Base-by-base conservation (phyloP, 2,113 vertebrate species). In the Tretioscincus oriximinensis region DNA sequence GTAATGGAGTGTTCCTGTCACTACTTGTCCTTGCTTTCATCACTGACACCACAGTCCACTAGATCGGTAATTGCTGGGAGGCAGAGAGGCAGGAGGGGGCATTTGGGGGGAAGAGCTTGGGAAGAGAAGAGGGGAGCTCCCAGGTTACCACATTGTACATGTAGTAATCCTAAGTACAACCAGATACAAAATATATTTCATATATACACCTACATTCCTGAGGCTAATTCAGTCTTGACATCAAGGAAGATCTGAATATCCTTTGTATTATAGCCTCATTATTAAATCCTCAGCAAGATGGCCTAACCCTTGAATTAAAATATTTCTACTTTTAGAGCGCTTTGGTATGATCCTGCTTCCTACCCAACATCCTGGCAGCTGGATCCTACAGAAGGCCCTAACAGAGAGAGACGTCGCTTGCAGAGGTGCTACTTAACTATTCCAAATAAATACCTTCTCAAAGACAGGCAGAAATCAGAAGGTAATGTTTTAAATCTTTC, bases 381-480 rank as follows among this genome's bases (percentile, higher is more conserved):
- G 89, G 98, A 99, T 87, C 97, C 98, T 76, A 99, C 98, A 0
- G 98, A 99, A 86, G 98, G 98, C 0, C 98, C 98, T 1, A 99
- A 99, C 87, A 94, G 98, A 77, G 98, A 99, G 88, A 95, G 98
- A 3, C 95, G 98, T 7, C 97, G 98, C 28, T 91, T 99, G 51
- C 98, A 99, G 93, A 95, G 98, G 76, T 99, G 98, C 90, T 99
- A 98, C 89, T 94, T 99, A 81, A 99, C 98, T 77, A 98, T 99
- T 90, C 98, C 98, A 71, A 99, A 99, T 93, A 99, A 99, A 90
- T 99, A 99, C 66, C 96, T 99, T 81, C 96, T 99, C 3, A 96
- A 94, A 87, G 98, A 99, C 84, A 94, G 98, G 69, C 97, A 96
- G 61, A 98, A 97, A 84, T 87, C 94, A 49, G 97, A 99, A 92